A percentile compares a stretch with the other conserved stretches of the same genome.
These are phyloP conservation scores for Trypoxylon attenuatum DNA, from an alignment of 2,888 invertebrate species.

Conservation along the genomic window DNA sequence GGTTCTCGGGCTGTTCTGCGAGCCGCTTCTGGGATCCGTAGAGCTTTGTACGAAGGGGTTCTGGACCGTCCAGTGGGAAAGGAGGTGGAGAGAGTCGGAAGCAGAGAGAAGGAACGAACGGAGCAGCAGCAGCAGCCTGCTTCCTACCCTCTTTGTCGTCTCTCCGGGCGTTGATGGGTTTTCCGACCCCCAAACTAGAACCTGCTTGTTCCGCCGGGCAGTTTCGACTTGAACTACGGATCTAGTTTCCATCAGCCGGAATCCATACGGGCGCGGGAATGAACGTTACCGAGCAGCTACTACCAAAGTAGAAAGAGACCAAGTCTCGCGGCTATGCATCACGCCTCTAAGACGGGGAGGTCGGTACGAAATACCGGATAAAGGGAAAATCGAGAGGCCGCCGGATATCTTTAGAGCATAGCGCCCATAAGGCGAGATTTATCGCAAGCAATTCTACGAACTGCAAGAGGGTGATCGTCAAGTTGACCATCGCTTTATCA, in stretches of 20 bases:
- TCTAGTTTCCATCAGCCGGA: conserved; percentile 56
- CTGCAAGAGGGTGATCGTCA: too few relatives aligned
- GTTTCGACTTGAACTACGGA: conserved; percentile 57
- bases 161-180: conserved; percentile 62
- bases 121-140: conserved; percentile 11
- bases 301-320: background rate
- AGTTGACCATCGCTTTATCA: too few relatives aligned
- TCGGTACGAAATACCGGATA: too few relatives aligned
- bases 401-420: background rate
- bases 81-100: conserved; percentile 16
- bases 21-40: conserved; percentile 20
- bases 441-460: background rate
- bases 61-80: conserved; percentile 51
- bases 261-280: conserved; percentile 16
- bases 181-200: conserved; percentile 59
- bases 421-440: background rate
- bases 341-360: background rate
- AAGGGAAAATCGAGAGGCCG: background rate
- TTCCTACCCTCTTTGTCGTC: conserved; percentile 34
- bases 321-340: background rate
- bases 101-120: conserved; percentile 22
- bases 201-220: conserved; percentile 52
- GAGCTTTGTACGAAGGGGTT: conserved; percentile 48
- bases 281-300: background rate
- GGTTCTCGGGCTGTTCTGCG: conserved; percentile 1